phyloP scores from a whole-genome alignment of 2,888 invertebrate species.

The Tiliacea aurago region DNA sequence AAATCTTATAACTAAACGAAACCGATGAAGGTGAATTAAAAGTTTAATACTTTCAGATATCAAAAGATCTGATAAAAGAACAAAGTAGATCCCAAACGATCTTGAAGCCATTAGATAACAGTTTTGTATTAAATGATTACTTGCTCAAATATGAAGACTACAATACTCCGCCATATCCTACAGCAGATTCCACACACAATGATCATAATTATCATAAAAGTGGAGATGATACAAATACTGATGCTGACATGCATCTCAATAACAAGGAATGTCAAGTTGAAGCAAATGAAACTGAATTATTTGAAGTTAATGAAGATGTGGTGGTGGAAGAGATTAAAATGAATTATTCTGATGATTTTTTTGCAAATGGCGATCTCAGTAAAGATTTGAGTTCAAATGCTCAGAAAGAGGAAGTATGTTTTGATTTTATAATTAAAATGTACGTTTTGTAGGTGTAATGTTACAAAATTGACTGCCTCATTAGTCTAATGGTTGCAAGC shows the following conservation, averaged over 20 bases:
- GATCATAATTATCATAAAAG: neutral
- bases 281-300: neutral
- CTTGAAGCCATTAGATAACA: conserved; percentile 5
- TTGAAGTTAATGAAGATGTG: neutral
- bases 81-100: neutral
- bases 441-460: neutral
- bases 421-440: neutral
- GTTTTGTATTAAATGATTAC: neutral
- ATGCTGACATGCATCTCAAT: neutral
- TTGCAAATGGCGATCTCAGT: neutral
- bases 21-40: neutral
- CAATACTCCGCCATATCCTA: neutral
- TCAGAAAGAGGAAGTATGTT: neutral
- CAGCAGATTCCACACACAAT: neutral
- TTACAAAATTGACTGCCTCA: neutral
- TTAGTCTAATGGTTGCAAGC: no score
- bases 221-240: neutral
- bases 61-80: conserved; percentile 11
- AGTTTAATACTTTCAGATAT: conserved; percentile 9
- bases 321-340: neutral
- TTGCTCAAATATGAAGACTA: neutral
- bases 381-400: conserved; percentile 1
- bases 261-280: neutral
- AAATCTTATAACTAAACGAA: neutral
- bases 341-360: neutral